Evolutionary conservation across 2,797 vertebrate species (phyloP), one percentile per base, ranked within the genome.

Genomic region (Macropus fuliginosus): DNA sequence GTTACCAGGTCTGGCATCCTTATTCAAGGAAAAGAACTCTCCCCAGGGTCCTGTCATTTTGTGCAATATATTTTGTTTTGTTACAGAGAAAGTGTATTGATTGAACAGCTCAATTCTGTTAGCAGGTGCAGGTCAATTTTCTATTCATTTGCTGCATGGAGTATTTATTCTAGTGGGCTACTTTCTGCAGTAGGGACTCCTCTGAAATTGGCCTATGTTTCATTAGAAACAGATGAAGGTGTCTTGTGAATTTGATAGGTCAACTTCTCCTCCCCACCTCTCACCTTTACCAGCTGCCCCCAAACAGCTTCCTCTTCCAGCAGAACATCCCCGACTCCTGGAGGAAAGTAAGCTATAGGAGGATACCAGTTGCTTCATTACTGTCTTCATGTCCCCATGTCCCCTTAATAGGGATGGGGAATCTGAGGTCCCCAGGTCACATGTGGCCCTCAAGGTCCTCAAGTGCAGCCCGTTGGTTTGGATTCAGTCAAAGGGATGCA

Each of bases 201-300:
- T 29, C 24, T 24, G 0, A 9, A 24, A 28, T 62, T 0, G 1
- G 96, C 40, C 92, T 0, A 0, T 3, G 55, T n/a, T 21, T 0
- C 50, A 46, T 62, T 94, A 90, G 59, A 5, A 91, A 91, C 8
- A 14, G 94, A 46, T 0, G 1, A 0, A 0, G 81, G 55, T 0
- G 0, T 29, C 90, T 24, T 14, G 3, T 14, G 3, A 0, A 0
- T 34, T 1, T n/a, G 0, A 11, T 13, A 8, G 92, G 91, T n/a
- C 34, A 0, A n/a, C 0, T 16, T n/a, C 55, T 21, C 27, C 5
- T 5, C 46, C 21, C 14, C 0, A 1, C 14, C 57, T 87, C 40
- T 10, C 8, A 81, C 18, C 21, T 31, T 81, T 81, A 81, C 8
- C 74, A 46, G 40, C 21, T 66, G 4, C 8, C 1, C 81, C 24